Conservation (phyloP, 1,140 invertebrate species). For the Zophobas atratus region DNA sequence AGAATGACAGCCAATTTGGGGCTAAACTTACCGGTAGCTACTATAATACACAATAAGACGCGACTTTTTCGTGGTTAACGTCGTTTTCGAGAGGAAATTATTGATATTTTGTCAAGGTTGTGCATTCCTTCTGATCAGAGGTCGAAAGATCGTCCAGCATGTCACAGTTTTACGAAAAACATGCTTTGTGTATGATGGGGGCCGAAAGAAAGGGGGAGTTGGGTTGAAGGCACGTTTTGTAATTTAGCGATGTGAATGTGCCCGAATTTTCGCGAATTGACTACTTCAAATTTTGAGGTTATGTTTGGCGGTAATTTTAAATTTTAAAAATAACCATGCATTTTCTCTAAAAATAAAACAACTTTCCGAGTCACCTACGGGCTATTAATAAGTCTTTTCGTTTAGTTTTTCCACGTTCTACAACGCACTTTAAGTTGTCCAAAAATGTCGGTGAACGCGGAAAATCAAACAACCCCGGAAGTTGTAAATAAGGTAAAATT, state of each 20-base stretch:
- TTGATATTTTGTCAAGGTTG: background rate
- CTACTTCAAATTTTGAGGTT: conserved; percentile 35
- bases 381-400: conserved; percentile 42
- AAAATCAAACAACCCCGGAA: background rate
- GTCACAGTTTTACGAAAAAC: background rate
- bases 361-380: conserved; percentile 24
- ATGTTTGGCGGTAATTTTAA: conserved; percentile 36
- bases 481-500: conserved; percentile 4
- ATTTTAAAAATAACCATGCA: conserved; percentile 29
- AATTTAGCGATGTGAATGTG: too few species aligned
- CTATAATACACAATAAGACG: background rate
- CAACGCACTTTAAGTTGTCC: conserved; percentile 10
- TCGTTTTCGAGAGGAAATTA: background rate
- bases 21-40: background rate
- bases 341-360: conserved; percentile 40
- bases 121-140: conserved; percentile 9
- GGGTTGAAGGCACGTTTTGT: too few species aligned
- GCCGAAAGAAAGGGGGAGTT: background rate
- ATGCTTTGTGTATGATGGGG: background rate
- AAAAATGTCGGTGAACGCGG: conserved; percentile 29
- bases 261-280: background rate
- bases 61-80: background rate
- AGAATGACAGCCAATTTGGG: conserved; percentile 4
- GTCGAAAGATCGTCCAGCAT: conserved; percentile 30
- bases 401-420: conserved; percentile 6